Conservation (phyloP, 1,140 invertebrate genomes). For the Caenorhabditis briggsae region DNA sequence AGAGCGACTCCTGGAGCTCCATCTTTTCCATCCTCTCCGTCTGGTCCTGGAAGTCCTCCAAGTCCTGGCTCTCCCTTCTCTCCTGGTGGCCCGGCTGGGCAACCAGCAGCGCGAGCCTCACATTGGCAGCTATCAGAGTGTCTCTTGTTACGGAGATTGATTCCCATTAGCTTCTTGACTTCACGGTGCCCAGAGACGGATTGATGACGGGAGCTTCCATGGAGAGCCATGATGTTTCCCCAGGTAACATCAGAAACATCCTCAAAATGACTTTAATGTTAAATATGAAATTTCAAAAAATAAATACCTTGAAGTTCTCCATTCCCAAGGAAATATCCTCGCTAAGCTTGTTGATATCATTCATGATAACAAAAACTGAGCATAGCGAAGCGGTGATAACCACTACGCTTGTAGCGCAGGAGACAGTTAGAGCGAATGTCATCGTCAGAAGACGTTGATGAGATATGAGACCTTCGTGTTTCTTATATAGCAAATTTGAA, state of each 20-base stretch:
- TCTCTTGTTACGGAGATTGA: slow-evolving; percentile 57
- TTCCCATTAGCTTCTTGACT: slow-evolving; percentile 27
- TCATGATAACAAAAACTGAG: slow-evolving; percentile 48
- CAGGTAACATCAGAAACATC: slow-evolving; percentile 54
- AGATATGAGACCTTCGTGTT: neutral
- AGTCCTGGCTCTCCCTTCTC: slow-evolving; percentile 58
- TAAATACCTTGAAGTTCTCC: slow-evolving; percentile 57
- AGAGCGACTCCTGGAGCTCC: slow-evolving; percentile 64
- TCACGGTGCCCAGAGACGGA: slow-evolving; percentile 41
- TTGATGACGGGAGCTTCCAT: slow-evolving; percentile 51
- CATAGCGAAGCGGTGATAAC: slow-evolving; percentile 38
- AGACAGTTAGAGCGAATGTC: slow-evolving; percentile 42
- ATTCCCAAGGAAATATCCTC: slow-evolving; percentile 46
- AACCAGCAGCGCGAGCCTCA: slow-evolving; percentile 57
- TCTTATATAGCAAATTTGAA: slow-evolving; percentile 12
- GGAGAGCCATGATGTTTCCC: slow-evolving; percentile 55
- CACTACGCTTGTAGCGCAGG: slow-evolving; percentile 31
- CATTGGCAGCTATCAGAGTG: slow-evolving; percentile 57
- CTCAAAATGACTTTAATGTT: neutral
- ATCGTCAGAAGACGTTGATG: slow-evolving; percentile 50
- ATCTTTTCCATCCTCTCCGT: slow-evolving; percentile 59
- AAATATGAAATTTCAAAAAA: neutral
- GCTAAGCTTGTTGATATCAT: slow-evolving; percentile 54
- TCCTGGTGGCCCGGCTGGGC: slow-evolving; percentile 67
- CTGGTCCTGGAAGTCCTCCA: slow-evolving; percentile 59